Conservation (phyloP, 1,140 invertebrate genomes). For the Pachypeltis micranthus region DNA sequence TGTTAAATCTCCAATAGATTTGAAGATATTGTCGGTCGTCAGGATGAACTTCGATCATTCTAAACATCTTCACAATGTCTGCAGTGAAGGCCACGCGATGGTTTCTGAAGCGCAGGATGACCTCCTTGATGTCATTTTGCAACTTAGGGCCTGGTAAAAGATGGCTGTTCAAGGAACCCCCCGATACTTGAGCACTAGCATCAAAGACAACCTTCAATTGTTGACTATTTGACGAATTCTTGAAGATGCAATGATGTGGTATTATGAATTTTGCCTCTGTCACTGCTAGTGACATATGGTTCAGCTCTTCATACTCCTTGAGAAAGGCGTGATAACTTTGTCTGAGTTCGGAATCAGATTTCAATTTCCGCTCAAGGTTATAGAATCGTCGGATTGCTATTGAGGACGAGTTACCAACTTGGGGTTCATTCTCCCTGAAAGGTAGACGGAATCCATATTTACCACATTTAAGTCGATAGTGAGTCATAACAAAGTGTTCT, state of each 20-base stretch:
- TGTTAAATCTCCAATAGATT: constrained; percentile 24
- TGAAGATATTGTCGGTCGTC: constrained; percentile 17
- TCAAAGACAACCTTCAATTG: constrained; percentile 34
- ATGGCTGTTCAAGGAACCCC: constrained; percentile 35
- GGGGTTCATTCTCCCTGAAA: no score
- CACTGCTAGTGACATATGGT: background rate
- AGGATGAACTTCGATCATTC: constrained; percentile 28
- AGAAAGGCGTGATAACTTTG: background rate
- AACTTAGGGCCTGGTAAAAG: constrained; percentile 34
- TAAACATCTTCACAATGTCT: constrained; percentile 36
- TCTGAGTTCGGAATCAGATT: background rate
- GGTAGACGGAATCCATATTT: no score
- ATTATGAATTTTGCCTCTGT: constrained; percentile 18
- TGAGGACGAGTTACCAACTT: no score
- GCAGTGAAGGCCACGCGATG: constrained; percentile 32
- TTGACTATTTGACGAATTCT: constrained; percentile 24
- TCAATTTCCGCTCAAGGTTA: background rate
- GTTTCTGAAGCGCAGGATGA: constrained; percentile 35
- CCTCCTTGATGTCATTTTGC: constrained; percentile 34
- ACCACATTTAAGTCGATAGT: no score
- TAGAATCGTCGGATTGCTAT: no score
- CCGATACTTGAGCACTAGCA: constrained; percentile 30
- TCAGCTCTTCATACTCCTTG: no score
- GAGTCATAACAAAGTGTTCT: no score
- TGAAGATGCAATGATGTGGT: constrained; percentile 29